Base-by-base conservation (phyloP, 2,797 vertebrate genomes). In the Leptoclinus maculatus region DNA sequence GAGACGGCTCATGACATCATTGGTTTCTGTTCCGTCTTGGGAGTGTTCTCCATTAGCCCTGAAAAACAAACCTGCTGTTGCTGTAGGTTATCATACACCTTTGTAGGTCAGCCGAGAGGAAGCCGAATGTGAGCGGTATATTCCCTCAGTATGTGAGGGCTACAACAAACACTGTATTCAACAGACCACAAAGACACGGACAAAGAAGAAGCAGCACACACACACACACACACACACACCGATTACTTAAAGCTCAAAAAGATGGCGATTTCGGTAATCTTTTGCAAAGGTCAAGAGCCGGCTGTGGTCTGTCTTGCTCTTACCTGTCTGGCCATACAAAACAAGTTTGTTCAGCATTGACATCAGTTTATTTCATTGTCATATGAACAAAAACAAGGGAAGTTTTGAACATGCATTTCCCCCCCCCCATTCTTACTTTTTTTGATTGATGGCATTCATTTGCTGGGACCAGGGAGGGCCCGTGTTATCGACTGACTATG, bases 1-100 rank as follows among this genome's bases (percentile, higher is more conserved):
- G 79, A 82, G 87, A 83, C 43, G 74, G 79, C 66, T 74, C 72
- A 74, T 71, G 77, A 80, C 80, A 86, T 83, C 81, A 75, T 41
- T 32, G 54, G 54, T 76, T 85, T 79, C 53, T 86, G 73, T 71
- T 62, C 60, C 36, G 76, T 67, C 85, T 66, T 41, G 76, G 63
- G 78, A 85, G 72, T 17, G 68, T 71, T 77, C 80, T 87, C 85
- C 80, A 86, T 87, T 85, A 90, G 83, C 88, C 82, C 82, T 87
- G 86, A 83, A 90, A 87, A 92, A 87, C 79, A 88, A 85, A 80
- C 76, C 77, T 17, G 58, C 72, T 19, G 74, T 78, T 88, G 66
- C 80, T 78, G 76, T 71, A 89, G 90, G 89, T 91, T 88, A 90
- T 91, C 87, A 72, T 71, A 82, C 82, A 78, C 83, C 85, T 71